phyloP scores from a whole-genome alignment of 2,797 vertebrate species.

The Natrix natrix region DNA sequence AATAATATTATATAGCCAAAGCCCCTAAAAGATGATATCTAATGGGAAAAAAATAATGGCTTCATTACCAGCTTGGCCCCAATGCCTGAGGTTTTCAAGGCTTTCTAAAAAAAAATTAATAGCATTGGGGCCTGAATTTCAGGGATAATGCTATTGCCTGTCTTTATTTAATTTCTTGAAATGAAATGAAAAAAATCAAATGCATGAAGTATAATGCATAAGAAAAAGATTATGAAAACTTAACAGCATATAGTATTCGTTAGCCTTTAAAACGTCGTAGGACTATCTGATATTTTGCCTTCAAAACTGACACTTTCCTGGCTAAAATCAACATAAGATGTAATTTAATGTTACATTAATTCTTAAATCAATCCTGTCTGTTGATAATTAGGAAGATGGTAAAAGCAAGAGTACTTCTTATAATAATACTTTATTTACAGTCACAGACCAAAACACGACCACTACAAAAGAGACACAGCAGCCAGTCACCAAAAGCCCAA shows the following conservation, averaged over 20 bases:
- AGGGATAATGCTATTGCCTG: neutral
- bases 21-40: neutral
- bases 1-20: neutral
- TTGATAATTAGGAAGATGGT: conserved; percentile 13
- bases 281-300: neutral
- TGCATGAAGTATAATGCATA: neutral
- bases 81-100: neutral
- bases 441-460: no score
- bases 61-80: neutral
- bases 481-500: no score
- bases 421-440: no score
- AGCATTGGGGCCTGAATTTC: neutral
- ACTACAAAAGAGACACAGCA: no score
- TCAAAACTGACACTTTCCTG: neutral
- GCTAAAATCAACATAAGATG: neutral
- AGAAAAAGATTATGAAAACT: neutral
- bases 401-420: neutral
- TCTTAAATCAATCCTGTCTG: neutral
- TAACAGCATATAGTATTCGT: neutral
- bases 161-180: neutral
- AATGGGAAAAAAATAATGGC: neutral
- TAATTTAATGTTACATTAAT: neutral
- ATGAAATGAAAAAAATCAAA: neutral
- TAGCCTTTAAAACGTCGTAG: neutral
- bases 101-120: neutral